These are phyloP conservation scores for Rostratula benghalensis DNA, from an alignment of 2,113 vertebrate species.

Conservation along the genomic window DNA sequence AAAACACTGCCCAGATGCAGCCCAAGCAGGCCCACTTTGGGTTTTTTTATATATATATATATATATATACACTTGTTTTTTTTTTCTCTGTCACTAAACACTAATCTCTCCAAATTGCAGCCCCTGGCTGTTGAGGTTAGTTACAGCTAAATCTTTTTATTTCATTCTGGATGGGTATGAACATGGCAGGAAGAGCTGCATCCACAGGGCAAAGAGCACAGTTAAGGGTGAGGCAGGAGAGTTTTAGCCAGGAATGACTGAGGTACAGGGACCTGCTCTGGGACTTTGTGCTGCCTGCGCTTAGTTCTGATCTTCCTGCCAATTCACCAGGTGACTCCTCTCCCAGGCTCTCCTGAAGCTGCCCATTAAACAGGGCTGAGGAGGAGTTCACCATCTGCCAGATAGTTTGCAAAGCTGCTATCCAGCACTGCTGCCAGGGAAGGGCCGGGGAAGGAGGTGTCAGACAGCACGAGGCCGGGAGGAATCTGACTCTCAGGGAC, in stretches of 20 bases:
- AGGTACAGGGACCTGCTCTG: background rate
- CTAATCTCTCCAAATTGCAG: background rate
- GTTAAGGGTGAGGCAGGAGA: background rate
- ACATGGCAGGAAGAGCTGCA: background rate
- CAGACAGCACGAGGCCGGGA: background rate
- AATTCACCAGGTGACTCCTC: background rate
- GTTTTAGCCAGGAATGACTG: background rate
- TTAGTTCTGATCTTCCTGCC: background rate
- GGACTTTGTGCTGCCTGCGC: background rate
- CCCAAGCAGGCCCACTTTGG: background rate
- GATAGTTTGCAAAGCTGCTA: background rate
- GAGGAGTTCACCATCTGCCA: background rate
- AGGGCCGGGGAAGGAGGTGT: background rate
- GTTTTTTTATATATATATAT: background rate
- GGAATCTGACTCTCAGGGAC: background rate
- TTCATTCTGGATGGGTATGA: fast-evolving
- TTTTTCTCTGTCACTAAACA: no score
- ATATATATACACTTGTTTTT: background rate
- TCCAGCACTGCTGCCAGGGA: background rate
- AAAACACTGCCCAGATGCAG: background rate
- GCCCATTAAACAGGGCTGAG: background rate
- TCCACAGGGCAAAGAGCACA: background rate
- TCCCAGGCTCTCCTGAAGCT: background rate
- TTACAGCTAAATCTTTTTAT: background rate
- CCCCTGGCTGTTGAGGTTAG: background rate